Percentiles rank a stretch among this genome's conserved stretches.
phyloP scores from a whole-genome alignment of 2,113 vertebrate species.

The Tringa solitaria region DNA sequence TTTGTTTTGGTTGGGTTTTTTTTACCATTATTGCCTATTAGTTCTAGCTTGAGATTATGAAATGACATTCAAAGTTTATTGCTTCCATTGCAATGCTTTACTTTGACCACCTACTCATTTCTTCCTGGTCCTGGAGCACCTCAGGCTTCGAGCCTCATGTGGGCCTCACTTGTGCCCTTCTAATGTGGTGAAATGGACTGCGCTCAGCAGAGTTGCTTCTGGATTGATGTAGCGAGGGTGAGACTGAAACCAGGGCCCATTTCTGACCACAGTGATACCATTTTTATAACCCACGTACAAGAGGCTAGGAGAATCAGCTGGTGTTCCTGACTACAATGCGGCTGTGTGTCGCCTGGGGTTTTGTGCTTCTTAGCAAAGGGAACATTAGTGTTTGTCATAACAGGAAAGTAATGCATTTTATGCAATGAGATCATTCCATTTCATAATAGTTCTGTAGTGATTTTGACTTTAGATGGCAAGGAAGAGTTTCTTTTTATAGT shows the following conservation, averaged over 20 bases:
- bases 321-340: not conserved
- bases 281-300: not conserved
- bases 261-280: not conserved
- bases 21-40: not conserved
- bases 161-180: not conserved
- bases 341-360: not conserved
- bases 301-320: not conserved
- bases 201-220: not conserved
- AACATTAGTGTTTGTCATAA: not conserved
- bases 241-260: not conserved
- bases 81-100: not conserved
- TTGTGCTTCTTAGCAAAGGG: not conserved
- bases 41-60: not conserved
- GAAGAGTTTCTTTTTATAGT: constrained; percentile 36
- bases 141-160: not conserved
- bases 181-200: not conserved
- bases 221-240: not conserved
- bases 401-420: constrained; percentile 13
- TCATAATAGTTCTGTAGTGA: not conserved
- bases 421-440: constrained; percentile 35
- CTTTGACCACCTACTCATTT: not conserved
- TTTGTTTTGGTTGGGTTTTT: not conserved
- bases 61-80: not conserved
- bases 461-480: constrained; percentile 45
- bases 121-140: not conserved